phyloP scores from a whole-genome alignment of 2,113 vertebrate species.

The Phodopus roborovskii region DNA sequence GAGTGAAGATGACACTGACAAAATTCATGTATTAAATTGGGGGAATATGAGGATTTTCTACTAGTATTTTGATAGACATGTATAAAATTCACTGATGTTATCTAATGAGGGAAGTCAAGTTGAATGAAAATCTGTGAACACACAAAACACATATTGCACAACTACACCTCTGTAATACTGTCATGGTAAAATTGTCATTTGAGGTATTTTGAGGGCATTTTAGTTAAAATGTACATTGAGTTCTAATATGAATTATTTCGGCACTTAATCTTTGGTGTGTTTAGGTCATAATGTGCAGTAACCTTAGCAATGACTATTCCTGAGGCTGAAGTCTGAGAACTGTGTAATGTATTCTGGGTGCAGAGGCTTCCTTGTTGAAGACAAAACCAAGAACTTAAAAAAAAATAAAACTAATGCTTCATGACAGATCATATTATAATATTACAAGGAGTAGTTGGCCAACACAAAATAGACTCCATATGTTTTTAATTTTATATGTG shows the following conservation, averaged over 20 bases:
- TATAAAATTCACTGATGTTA: neutral
- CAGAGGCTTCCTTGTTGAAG: neutral
- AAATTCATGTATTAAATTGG: neutral
- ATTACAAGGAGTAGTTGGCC: neutral
- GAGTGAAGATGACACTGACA: neutral
- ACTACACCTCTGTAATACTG: neutral
- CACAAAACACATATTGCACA: neutral
- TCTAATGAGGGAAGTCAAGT: neutral
- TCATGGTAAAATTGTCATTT: neutral
- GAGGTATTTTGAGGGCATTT: neutral
- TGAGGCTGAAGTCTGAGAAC: neutral
- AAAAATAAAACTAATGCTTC: neutral
- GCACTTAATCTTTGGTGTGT: neutral
- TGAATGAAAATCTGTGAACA: neutral
- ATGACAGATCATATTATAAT: neutral
- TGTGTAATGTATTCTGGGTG: neutral
- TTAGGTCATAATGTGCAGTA: neutral
- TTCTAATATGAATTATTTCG: neutral
- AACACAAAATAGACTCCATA: neutral
- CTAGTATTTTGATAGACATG: neutral
- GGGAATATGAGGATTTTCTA: neutral
- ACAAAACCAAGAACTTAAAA: neutral
- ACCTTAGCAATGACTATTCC: neutral
- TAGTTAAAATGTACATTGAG: neutral
- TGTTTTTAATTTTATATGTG: neutral